Percentiles rank a stretch among this genome's conserved stretches.
Evolutionary conservation across 2,113 vertebrate species (phyloP).

Genomic region (Opisthocomus hoazin): DNA sequence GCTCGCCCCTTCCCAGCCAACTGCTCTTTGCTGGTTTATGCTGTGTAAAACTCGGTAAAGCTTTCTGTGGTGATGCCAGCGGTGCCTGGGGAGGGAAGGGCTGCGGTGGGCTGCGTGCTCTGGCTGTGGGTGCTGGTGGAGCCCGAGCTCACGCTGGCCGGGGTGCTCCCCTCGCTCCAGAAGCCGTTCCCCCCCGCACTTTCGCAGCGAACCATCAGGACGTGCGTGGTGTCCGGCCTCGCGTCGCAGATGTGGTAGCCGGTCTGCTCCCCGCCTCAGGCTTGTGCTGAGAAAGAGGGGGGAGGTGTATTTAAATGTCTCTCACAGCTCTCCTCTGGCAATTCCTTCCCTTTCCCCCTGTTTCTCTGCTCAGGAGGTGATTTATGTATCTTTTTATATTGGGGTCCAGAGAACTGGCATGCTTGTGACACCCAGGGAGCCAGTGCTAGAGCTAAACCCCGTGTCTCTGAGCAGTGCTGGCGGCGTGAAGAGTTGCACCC

Average conservation of each 20-base stretch:
- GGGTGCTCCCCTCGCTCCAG: background rate
- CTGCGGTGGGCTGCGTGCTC: background rate
- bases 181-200: background rate
- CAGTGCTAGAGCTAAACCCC: background rate
- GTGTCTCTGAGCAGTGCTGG: background rate
- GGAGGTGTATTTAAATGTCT: background rate
- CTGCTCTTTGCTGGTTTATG: background rate
- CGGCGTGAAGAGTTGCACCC: background rate
- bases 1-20: background rate
- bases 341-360: background rate
- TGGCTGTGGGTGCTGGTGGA: accelerated
- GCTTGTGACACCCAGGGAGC: background rate
- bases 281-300: background rate
- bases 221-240: background rate
- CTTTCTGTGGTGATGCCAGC: background rate
- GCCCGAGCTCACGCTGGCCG: background rate
- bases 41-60: accelerated
- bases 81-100: background rate
- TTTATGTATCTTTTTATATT: background rate
- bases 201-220: background rate
- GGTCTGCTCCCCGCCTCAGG: background rate
- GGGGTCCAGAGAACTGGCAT: background rate
- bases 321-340: background rate
- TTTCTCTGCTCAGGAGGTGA: background rate
- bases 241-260: accelerated